Evolutionary conservation across 2,888 invertebrate genomes (phyloP), one percentile per base, ranked within the genome.

Genomic region (Ischnus inquisitorius): DNA sequence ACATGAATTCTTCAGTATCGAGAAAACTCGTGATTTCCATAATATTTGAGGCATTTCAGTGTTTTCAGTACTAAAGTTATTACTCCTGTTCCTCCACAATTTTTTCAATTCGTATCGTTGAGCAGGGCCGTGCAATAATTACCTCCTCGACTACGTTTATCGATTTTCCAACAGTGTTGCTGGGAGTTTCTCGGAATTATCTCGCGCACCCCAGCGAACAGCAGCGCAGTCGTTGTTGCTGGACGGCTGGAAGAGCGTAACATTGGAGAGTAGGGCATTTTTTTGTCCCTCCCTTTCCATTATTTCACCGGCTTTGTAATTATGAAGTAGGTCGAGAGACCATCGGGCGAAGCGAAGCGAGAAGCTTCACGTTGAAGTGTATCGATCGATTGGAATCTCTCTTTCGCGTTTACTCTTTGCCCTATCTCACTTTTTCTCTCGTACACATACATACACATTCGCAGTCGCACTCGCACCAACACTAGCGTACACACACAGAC

Each of bases 301-400:
- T 88, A 89, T 90, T 88, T 88, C 88, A 87, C 85, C 83, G 86
- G 84, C 86, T 87, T 89, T 91, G 89, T 88, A 89, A 90, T 88
- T 89, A 87, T 86, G 85, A 90, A 91, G 87, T 91, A 85, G 90
- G 90, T 90, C 90, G 88, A 89, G 88, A 87, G 87, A 88, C 86
- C 67, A 86, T 87, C 84, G 85, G 82, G 74, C 82, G 85, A 60
- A 82, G 39, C 64, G 64, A 64, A 16, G 39, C 76, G 75, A 83
- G 77, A 60, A 77, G 67, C 79, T 77, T 41, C 80, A 28, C 83
- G 79, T 77, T 87, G 88, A 87, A 86, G 86, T 83, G 82, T 86
- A 86, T 86, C 87, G 87, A 89, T 85, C 86, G 87, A 88, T 84
- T 68, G 74, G 64, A 62, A 87, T 72, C 60, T 68, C 46, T 74